Evolutionary conservation across 2,888 invertebrate species (phyloP).

Genomic region (Mamestra brassicae): DNA sequence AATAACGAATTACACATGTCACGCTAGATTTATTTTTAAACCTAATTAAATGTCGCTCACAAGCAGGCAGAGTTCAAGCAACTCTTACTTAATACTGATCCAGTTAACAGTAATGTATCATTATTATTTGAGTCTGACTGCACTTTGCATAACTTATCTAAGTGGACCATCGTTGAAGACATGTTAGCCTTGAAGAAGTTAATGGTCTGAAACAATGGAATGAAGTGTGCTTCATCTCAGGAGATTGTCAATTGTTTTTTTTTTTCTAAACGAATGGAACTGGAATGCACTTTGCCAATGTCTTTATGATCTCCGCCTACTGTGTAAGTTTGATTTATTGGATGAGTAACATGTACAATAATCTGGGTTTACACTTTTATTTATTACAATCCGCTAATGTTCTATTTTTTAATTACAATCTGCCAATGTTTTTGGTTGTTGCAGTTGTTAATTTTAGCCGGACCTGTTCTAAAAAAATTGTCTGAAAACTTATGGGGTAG

Average conservation of each 20-base stretch:
- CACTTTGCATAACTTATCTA: constrained; percentile 58
- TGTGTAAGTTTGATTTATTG: background rate
- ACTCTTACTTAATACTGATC: constrained; percentile 24
- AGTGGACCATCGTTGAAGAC: constrained; percentile 46
- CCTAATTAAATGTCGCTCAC: constrained; percentile 32
- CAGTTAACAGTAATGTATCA: constrained; percentile 36
- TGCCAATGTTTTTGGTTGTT: too few species aligned
- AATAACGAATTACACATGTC: constrained; percentile 19
- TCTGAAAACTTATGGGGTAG: background rate
- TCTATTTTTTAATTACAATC: too few species aligned
- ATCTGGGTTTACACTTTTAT: background rate
- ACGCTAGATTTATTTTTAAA: constrained; percentile 8
- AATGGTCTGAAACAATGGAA: constrained; percentile 28
- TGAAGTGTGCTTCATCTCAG: background rate
- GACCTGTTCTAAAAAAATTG: background rate
- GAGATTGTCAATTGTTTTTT: constrained; percentile 23
- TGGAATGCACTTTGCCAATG: constrained; percentile 33
- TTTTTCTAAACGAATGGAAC: background rate
- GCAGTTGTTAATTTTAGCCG: too few species aligned
- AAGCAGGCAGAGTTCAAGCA: constrained; percentile 34
- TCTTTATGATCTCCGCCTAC: background rate
- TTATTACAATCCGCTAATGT: background rate
- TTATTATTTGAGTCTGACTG: constrained; percentile 33
- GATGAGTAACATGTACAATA: background rate
- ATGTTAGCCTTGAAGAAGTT: constrained; percentile 48